These are phyloP conservation scores for Egretta garzetta DNA, from an alignment of 2,113 vertebrate genomes.

Conservation along the genomic window DNA sequence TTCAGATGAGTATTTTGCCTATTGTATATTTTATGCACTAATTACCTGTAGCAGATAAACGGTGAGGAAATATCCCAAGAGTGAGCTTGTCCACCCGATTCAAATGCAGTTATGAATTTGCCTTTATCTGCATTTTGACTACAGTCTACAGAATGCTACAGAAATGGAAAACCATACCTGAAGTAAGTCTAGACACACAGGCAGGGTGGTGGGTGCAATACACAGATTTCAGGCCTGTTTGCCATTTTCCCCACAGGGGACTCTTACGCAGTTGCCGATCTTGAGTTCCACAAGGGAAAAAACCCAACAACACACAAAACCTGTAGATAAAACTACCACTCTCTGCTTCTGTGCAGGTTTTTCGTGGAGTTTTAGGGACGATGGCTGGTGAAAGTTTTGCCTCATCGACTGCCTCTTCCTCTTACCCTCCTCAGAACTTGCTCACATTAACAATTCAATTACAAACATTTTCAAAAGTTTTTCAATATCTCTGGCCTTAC, in stretches of 20 bases:
- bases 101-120: background rate
- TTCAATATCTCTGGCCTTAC: background rate
- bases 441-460: accelerated
- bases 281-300: background rate
- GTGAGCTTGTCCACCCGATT: background rate
- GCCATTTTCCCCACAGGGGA: background rate
- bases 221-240: background rate
- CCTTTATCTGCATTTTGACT: background rate
- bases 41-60: background rate
- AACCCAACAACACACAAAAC: background rate
- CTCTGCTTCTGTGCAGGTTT: accelerated
- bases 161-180: background rate
- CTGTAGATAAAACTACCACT: background rate
- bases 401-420: background rate
- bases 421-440: background rate
- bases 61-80: background rate
- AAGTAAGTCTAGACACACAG: accelerated
- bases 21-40: background rate
- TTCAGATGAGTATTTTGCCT: background rate
- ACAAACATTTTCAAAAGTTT: background rate
- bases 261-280: background rate
- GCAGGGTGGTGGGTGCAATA: background rate
- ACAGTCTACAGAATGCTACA: background rate
- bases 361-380: background rate
- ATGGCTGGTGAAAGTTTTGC: background rate